Conservation (phyloP, 1,140 invertebrate species). For the Marisa cornuarietis region DNA sequence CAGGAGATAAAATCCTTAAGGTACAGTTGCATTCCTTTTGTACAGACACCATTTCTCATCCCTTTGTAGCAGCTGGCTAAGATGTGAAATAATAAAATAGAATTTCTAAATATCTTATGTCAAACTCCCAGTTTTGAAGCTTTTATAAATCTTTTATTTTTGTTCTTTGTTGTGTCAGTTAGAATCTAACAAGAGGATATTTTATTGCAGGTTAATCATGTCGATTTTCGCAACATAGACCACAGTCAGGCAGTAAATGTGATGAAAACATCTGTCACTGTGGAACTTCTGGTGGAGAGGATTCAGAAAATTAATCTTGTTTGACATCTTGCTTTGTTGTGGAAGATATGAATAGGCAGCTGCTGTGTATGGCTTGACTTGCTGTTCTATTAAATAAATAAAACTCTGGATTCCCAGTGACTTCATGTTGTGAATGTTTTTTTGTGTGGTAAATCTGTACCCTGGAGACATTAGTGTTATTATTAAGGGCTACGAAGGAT, state of each 20-base stretch:
- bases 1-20: constrained; percentile 55
- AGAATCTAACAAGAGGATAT: neutral
- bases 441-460: no score
- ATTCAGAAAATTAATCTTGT: constrained; percentile 42
- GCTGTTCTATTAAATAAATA: no score
- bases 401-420: no score
- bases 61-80: no score
- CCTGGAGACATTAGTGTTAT: no score
- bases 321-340: constrained; percentile 1
- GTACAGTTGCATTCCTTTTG: constrained; percentile 28
- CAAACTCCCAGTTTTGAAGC: neutral
- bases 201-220: constrained; percentile 51
- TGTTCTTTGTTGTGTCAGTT: neutral
- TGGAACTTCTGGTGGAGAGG: constrained; percentile 48
- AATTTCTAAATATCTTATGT: no score
- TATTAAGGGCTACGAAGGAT: no score
- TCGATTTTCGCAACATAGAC: constrained; percentile 52
- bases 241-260: constrained; percentile 49
- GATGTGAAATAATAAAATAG: no score
- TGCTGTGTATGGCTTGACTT: no score
- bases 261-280: constrained; percentile 46
- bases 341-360: no score
- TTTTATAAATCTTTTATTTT: neutral
- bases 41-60: neutral
- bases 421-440: no score